These are phyloP conservation scores for silkworm (Bombyx mori) DNA, from an alignment of 1,140 invertebrate species.

Conservation along the genomic window DNA sequence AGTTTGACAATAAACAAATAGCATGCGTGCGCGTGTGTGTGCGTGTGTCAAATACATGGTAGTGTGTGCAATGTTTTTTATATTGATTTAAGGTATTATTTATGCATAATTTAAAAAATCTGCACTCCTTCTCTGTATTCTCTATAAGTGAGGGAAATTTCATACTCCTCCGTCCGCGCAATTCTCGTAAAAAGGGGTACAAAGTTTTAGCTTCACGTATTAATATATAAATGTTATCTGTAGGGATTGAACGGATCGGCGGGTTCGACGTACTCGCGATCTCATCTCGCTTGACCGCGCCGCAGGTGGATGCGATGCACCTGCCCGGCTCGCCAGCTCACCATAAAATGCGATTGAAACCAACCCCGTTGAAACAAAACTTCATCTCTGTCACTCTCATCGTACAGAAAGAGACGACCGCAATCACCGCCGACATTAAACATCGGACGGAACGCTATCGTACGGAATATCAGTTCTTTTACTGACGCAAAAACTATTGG, in stretches of 20 bases:
- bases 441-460: constrained; percentile 45
- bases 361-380: constrained; percentile 47
- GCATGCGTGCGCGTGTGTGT: too few species aligned
- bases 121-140: too few species aligned
- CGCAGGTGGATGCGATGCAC: constrained; percentile 60
- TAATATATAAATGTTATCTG: constrained; percentile 28
- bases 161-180: too few species aligned
- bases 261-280: constrained; percentile 34
- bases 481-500: constrained; percentile 66
- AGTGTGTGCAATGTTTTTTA: too few species aligned
- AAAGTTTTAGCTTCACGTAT: too few species aligned
- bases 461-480: constrained; percentile 64
- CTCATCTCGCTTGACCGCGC: constrained; percentile 33
- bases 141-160: too few species aligned
- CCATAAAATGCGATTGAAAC: constrained; percentile 55
- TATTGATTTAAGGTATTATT: too few species aligned
- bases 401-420: constrained; percentile 25
- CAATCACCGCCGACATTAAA: constrained; percentile 61
- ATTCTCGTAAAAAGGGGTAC: too few species aligned
- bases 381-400: constrained; percentile 33
- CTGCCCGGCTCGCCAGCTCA: constrained; percentile 55
- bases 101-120: too few species aligned
- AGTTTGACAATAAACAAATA: too few species aligned
- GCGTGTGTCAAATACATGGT: too few species aligned
- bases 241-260: constrained; percentile 31